Evolutionary conservation across 2,113 vertebrate genomes (phyloP), one percentile per base, ranked within the genome.

Genomic region (Melanotaenia duboulayi): DNA sequence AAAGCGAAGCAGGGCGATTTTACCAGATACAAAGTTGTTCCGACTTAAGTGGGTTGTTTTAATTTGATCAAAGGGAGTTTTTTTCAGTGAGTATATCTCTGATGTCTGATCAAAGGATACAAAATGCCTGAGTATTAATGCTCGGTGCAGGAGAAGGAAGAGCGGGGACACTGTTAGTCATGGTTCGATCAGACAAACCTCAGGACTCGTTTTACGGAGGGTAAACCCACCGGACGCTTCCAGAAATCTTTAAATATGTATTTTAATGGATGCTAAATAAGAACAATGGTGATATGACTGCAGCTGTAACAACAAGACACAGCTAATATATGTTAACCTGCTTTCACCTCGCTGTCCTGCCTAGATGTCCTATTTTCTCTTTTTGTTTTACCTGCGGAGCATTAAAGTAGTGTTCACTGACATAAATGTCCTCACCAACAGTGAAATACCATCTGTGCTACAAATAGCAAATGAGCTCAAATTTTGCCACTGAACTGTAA

Each of bases 51-150:
- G 66, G 59, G 52, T 28, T 50, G 32, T 84, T 83, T 83, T 84
- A 78, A 88, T 83, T 84, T 68, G 76, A 89, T 89, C 83, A 90
- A 87, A 90, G 71, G 61, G 35, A 61, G 49, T 50, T 80, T 91
- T 87, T 28, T 76, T 65, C 50, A 35, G 61, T 80, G 55, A 74
- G 55, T 50, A 60, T 61, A 78, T 71, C 82, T 82, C 51, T 22
- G 12, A 60, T 80, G 69, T 67, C 78, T 74, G 88, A 84, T 84
- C 74, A 87, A 83, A 87, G 81, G 65, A 66, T 81, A 24, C 23
- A 39, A 67, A 84, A 77, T 69, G 50, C 54, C 73, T 75, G 19
- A 37, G 71, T 57, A 32, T 70, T 71, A 72, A 77, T 59, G 66
- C 28, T 60, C 46, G 32, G 50, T 4, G 13, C 74, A 80, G 52